Evolutionary conservation across 2,888 invertebrate genomes (phyloP), one percentile per base, ranked within the genome.

Genomic region (Eupeodes latifasciatus): DNA sequence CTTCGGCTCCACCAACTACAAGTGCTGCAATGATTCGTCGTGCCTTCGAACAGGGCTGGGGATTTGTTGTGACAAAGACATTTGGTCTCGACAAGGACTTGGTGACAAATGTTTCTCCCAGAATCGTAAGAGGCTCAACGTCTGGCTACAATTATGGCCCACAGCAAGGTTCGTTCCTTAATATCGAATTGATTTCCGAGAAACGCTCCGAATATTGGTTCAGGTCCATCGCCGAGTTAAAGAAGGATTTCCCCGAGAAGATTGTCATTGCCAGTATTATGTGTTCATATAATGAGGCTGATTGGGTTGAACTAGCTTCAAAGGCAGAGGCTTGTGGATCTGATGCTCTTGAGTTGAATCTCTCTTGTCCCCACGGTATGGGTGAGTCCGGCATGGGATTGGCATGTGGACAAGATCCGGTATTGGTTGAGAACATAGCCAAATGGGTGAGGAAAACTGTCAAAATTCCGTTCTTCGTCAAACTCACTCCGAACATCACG

Each of bases 331-430:
- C 94, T 0, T 95, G 98, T 0, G 99, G 99, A 0, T 96, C 99
- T 0, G 99, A 99, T 94, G 99, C 98, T 0, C 94, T 99, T 14
- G 99, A 99, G 92, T 94, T 99, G 72, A 99, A 99, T 94, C 94
- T 99, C 72, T 99, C 99, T 0, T 99, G 99, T 93, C 99, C 99
- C 0, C 99, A 99, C 93, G 99, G 99, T 7, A 99, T 99, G 99
- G 99, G 98, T 2, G 99, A 99, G 93, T 96, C 97, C 12, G 99
- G 99, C 57, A 99, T 99, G 99, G 99, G 99, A 0, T 94, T 99
- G 74, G 99, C 99, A 64, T 99, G 99, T 93, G 99, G 99, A 81
- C 99, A 99, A 95, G 97, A 98, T 93, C 97, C 98, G 0, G 96
- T 96, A 44, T 93, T 98, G 84, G 99, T 99, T 2, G 95, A 96